Percentiles rank a stretch among this genome's conserved stretches.
phyloP scores from a whole-genome alignment of 2,888 invertebrate species.

The Hirtodrosophila trivittata region DNA sequence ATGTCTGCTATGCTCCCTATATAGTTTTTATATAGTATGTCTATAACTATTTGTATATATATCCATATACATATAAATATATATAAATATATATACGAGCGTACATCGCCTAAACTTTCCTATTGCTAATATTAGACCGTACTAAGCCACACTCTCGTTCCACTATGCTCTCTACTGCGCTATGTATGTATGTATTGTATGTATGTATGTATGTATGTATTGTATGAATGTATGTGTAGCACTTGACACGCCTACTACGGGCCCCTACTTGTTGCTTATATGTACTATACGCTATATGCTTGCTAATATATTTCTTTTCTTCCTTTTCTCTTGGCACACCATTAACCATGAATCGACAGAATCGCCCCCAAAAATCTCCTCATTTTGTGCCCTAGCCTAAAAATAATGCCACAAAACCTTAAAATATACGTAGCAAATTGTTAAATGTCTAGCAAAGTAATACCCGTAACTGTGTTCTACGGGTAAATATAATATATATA shows the following conservation, averaged over 20 bases:
- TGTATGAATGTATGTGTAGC: constrained; percentile 30
- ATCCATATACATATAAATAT: neutral
- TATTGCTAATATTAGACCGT: constrained; percentile 41
- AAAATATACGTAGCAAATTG: no score
- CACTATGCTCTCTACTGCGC: constrained; percentile 37
- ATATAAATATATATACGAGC: constrained; percentile 1
- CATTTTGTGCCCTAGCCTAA: no score
- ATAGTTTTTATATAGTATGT: constrained; percentile 30
- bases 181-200: constrained; percentile 30
- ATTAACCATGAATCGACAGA: neutral
- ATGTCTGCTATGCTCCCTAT: constrained; percentile 73
- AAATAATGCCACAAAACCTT: no score
- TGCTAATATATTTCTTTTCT: constrained; percentile 11
- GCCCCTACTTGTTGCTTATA: constrained; percentile 32
- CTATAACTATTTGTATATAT: constrained; percentile 12
- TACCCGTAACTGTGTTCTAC: no score
- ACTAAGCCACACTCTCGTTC: constrained; percentile 38
- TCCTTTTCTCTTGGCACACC: constrained; percentile 43
- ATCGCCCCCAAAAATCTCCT: neutral
- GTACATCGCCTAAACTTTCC: constrained; percentile 3
- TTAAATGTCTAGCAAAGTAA: no score
- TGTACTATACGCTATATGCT: constrained; percentile 6
- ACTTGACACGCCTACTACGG: constrained; percentile 45
- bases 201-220: constrained; percentile 29
- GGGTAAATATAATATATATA: no score